These are phyloP conservation scores for Probosciger aterrimus DNA, from an alignment of 2,113 vertebrate genomes.

Conservation along the genomic window DNA sequence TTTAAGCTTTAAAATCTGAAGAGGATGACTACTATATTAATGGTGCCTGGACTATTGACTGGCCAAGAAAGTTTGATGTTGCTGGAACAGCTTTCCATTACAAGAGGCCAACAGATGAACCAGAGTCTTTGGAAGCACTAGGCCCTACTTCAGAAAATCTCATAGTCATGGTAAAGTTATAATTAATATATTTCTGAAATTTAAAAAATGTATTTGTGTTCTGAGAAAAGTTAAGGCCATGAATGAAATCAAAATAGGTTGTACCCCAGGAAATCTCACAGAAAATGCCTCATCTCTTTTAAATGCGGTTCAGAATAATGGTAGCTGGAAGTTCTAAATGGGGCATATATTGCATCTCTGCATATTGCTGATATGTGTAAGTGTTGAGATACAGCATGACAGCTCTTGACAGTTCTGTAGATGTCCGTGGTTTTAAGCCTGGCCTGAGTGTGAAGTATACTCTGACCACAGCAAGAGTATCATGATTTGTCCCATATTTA, in stretches of 20 bases:
- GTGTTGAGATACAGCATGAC: not conserved
- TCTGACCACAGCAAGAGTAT: not conserved
- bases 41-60: conserved; percentile 98
- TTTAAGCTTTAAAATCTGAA: conserved; percentile 91
- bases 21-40: conserved; percentile 96
- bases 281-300: not conserved
- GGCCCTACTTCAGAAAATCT: conserved; percentile 93
- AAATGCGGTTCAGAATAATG: not conserved
- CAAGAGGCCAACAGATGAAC: conserved; percentile 90
- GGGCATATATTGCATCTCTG: accelerated
- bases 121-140: conserved; percentile 91
- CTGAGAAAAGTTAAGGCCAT: not conserved
- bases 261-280: not conserved
- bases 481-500: not conserved
- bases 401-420: not conserved
- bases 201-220: not conserved
- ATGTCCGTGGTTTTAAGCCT: not conserved
- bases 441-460: not conserved
- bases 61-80: conserved; percentile 97
- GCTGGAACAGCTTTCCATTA: conserved; percentile 95
- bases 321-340: not conserved
- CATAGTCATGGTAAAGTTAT: conserved; percentile 90
- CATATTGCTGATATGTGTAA: not conserved
- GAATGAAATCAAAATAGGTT: not conserved
- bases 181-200: conserved; percentile 5